phyloP scores from a whole-genome alignment of 2,888 invertebrate genomes.

The Mellilla xanthometata region DNA sequence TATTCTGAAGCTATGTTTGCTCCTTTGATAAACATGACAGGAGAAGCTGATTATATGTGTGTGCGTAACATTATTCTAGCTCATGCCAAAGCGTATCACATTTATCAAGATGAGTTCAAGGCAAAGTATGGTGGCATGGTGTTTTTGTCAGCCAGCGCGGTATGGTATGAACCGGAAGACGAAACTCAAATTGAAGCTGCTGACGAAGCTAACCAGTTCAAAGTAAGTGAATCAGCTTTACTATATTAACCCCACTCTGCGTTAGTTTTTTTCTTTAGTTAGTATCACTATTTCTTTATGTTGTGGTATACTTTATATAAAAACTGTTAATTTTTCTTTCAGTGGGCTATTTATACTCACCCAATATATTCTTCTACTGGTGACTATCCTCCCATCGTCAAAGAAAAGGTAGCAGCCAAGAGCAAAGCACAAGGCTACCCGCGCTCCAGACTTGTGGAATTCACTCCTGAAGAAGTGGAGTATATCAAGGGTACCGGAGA shows the following conservation, averaged over 20 bases:
- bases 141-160: slow-evolving; percentile 77
- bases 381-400: slow-evolving; percentile 84
- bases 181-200: slow-evolving; percentile 67
- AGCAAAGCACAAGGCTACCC: slow-evolving; percentile 72
- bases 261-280: no score
- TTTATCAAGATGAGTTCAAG: slow-evolving; percentile 58
- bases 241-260: no score
- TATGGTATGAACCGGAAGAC: slow-evolving; percentile 65
- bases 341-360: slow-evolving; percentile 82
- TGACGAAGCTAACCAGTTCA: slow-evolving; percentile 71
- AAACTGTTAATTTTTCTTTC: no score
- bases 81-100: slow-evolving; percentile 72
- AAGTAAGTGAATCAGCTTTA: no score
- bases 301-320: no score
- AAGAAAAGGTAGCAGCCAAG: slow-evolving; percentile 71
- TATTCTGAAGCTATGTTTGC: slow-evolving; percentile 56
- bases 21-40: slow-evolving; percentile 54
- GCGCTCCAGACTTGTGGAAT: slow-evolving; percentile 61
- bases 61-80: slow-evolving; percentile 72
- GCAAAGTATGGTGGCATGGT: slow-evolving; percentile 56
- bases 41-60: slow-evolving; percentile 71
- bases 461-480: slow-evolving; percentile 59
- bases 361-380: slow-evolving; percentile 80
- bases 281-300: no score
- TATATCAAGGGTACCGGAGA: slow-evolving; percentile 49